Percentiles rank a stretch among this genome's conserved stretches.
Evolutionary conservation across 92 coral and sea anemone species (phyloP).

Genomic region (Phenganax stokvisi): DNA sequence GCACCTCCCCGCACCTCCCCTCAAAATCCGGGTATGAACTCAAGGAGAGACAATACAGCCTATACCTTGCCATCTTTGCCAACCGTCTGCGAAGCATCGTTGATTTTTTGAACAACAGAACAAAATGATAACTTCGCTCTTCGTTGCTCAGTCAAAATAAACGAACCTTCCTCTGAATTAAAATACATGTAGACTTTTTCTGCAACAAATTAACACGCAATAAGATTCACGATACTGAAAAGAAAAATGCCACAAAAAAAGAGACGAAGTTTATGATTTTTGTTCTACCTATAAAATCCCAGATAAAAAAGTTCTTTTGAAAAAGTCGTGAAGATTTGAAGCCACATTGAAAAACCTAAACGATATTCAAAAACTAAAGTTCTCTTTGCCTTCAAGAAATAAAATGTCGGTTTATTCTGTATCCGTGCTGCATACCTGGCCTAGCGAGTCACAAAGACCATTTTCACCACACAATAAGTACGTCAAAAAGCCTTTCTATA

Average conservation of each 20-base stretch:
- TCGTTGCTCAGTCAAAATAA: conserved; percentile 47
- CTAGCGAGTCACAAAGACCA: conserved; percentile 89
- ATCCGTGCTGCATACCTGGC: conserved; percentile 59
- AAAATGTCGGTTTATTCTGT: neutral
- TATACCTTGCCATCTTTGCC: conserved; percentile 99
- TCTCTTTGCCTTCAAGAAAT: neutral
- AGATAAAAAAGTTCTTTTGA: conserved; percentile 94
- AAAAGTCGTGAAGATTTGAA: conserved; percentile 94
- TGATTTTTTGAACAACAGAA: conserved; percentile 79
- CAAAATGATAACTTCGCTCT: conserved; percentile 69
- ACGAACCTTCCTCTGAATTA: conserved; percentile 61
- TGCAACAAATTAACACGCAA: conserved; percentile 9
- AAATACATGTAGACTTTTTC: conserved; percentile 87
- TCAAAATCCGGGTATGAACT: no score
- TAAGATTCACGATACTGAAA: neutral
- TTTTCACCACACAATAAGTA: conserved; percentile 95
- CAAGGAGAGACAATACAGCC: neutral
- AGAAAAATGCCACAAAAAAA: neutral
- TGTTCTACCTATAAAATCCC: conserved; percentile 88
- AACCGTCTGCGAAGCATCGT: conserved; percentile 89
- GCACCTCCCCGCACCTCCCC: no score
- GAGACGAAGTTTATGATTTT: neutral
- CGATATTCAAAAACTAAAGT: neutral
- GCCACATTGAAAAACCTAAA: conserved; percentile 96
- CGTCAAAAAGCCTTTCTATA: conserved; percentile 85